These are phyloP conservation scores for Dryas iulia DNA, from an alignment of 1,140 invertebrate genomes.

Conservation along the genomic window DNA sequence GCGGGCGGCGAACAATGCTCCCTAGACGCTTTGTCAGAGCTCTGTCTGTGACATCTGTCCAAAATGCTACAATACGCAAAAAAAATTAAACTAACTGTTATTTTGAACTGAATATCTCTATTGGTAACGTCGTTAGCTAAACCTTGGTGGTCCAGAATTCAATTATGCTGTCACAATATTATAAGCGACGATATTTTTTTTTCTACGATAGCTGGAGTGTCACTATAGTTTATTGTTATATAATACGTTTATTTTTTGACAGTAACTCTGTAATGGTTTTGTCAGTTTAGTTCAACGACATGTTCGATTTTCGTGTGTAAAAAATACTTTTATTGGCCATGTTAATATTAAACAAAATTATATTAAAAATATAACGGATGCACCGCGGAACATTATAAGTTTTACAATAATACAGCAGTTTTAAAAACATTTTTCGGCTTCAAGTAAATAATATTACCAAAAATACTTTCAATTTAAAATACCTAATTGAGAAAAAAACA, in stretches of 20 bases:
- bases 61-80: slow-evolving; percentile 74
- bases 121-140: background rate
- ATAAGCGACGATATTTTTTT: slow-evolving; percentile 53
- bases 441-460: background rate
- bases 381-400: background rate
- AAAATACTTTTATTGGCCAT: background rate
- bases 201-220: slow-evolving; percentile 26
- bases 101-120: background rate
- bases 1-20: slow-evolving; percentile 62
- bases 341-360: background rate
- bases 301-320: background rate
- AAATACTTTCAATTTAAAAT: slow-evolving; percentile 2
- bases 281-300: background rate
- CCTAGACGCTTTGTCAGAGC: slow-evolving; percentile 68
- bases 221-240: background rate
- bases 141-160: slow-evolving; percentile 55
- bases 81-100: slow-evolving; percentile 53
- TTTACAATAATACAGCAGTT: background rate
- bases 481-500: slow-evolving; percentile 2
- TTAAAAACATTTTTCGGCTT: background rate
- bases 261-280: background rate
- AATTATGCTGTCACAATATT: slow-evolving; percentile 63
- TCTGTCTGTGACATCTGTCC: slow-evolving; percentile 76
- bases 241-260: background rate
- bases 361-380: background rate